These are phyloP conservation scores for Rhadinocentrus ornatus DNA, from an alignment of 2,797 vertebrate species.

Conservation along the genomic window DNA sequence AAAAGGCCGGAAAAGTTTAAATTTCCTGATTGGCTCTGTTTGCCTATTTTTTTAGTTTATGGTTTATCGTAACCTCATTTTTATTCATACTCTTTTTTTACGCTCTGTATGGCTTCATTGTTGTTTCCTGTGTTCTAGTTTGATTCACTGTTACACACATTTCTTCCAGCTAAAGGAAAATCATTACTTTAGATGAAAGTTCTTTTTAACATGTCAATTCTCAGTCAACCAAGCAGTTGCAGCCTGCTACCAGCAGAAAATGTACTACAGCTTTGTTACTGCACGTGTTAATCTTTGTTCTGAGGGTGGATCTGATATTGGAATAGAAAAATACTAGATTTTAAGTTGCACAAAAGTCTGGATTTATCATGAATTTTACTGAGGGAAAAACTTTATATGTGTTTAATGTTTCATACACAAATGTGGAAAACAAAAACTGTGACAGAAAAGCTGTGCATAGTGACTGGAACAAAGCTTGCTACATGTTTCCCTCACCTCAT, in stretches of 20 bases:
- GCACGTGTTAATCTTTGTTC: constrained; percentile 11
- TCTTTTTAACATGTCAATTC: constrained; percentile 32
- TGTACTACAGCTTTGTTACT: neutral
- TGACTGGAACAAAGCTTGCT: constrained; percentile 35
- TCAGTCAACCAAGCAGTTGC: constrained; percentile 15
- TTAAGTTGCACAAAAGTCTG: constrained; percentile 7
- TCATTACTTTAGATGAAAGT: constrained; percentile 1
- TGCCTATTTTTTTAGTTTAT: neutral
- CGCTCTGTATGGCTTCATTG: constrained; percentile 4
- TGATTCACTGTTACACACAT: constrained; percentile 3
- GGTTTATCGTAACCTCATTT: constrained; percentile 10
- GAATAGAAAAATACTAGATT: neutral
- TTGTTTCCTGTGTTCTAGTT: neutral
- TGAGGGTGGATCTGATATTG: neutral
- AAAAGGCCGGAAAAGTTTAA: neutral
- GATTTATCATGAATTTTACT: constrained; percentile 7
- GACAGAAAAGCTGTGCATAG: constrained; percentile 29
- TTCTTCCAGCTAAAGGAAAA: constrained; percentile 5
- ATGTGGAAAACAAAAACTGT: constrained; percentile 12
- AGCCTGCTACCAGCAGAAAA: neutral
- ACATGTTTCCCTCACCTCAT: constrained; percentile 53
- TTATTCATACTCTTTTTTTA: constrained; percentile 2
- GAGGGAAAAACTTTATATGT: constrained; percentile 28
- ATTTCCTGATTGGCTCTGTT: neutral
- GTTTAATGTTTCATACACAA: constrained; percentile 39